Evolutionary conservation across 2,797 vertebrate genomes (phyloP), one percentile per base, ranked within the genome.

Genomic region (Anableps anableps): DNA sequence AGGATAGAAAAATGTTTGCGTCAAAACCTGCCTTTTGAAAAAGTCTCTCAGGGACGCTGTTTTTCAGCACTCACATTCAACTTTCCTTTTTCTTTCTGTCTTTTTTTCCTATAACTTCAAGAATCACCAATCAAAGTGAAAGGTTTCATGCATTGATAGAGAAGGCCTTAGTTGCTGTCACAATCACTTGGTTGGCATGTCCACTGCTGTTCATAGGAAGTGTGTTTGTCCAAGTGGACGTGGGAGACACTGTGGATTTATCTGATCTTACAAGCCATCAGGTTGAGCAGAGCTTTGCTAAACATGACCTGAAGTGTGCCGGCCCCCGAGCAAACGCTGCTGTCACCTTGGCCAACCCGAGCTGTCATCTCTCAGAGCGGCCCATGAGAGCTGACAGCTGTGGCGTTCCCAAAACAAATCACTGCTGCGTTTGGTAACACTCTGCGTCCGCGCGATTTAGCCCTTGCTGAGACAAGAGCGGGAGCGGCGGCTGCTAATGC

Each of bases 261-360:
- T 96, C 90, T 96, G 95, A 96, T 96, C 94, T 93, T 96, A 95
- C 95, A 96, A 95, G 94, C 95, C 94, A 94, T 96, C 94, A 95
- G 95, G 93, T 94, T 95, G 94, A 96, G 94, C 93, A 93, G 86
- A 95, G 94, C 94, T 95, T 93, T 93, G 93, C 94, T 93, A 96
- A 96, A 96, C 95, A 94, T 95, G 95, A 96, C 94, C 95, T 96
- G 95, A 96, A 96, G 96, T 96, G 93, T 95, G 94, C 95, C 95
- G 85, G 94, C 95, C 95, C 95, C 90, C 91, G 85, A 96, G 95
- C 95, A 96, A 96, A 95, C 93, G 95, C 90, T 94, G 92, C 94
- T 95, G 96, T 96, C 96, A 95, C 93, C 94, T 93, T 91, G 82
- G 88, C 84, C 90, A 88, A 94, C 83, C 81, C 83, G 88, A 90